Evolutionary conservation across 2,888 invertebrate species (phyloP), one percentile per base, ranked within the genome.

Genomic region (Caenorhabditis imperialis): DNA sequence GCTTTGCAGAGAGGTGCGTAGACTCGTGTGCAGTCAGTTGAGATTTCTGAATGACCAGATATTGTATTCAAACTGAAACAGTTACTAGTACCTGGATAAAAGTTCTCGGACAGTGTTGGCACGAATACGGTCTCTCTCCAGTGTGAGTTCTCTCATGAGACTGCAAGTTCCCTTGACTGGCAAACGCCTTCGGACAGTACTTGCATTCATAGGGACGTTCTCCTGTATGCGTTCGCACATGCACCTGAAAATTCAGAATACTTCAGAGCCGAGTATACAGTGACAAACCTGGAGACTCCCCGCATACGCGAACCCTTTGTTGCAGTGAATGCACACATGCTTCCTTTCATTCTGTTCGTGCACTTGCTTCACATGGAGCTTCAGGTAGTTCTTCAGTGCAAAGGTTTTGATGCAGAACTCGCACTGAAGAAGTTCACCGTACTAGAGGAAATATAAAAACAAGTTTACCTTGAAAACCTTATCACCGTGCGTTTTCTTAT

Each of bases 401-500:
- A 88, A 88, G 1, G 84, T 85, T 72, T 88, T 88, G 10, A 86
- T 79, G 57, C 88, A 88, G 50, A 77, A 82, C 5, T 77, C 75
- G 62, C 88, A 88, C 75, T 86, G 76, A 69, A 86, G 77, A 22
- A 18, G 8, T 30, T 10, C 30, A 7, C 7, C 10, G 30, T 30
- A 10, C 30, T 5, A 14, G 40, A 40, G 14, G 18, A 40, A 40
- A 40, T 8, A 16, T 40, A 5, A 40, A 40, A 40, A 40, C n/a
- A 40, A 16, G 40, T 16, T 40, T 47, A 81, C 81, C 40, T 69
- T 50, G 65, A 79, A 88, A 12, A 75, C 69, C 58, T 88, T 88
- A 48, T 86, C 87, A 22, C 88, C 87, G 67, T 88, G 88, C 3
- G 88, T 88, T 69, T 88, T 87, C 71, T 88, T 88, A 76, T 88